These are phyloP conservation scores for Drosophila rubida DNA, from an alignment of 2,888 invertebrate species.

Conservation along the genomic window DNA sequence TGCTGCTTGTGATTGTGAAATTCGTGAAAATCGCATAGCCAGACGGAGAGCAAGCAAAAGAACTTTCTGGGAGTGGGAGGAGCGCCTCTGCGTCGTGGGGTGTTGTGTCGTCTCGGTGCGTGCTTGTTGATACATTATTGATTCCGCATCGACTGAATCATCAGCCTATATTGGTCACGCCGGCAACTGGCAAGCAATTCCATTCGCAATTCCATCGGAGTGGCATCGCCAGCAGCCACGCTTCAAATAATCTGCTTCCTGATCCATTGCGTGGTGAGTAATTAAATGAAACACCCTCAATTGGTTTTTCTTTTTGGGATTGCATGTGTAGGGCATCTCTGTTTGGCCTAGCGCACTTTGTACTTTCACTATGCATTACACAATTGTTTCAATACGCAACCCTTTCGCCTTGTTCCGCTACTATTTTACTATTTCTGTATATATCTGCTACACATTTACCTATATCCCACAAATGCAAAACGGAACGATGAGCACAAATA, in stretches of 20 bases:
- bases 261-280: conserved; percentile 25
- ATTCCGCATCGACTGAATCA: conserved; percentile 76
- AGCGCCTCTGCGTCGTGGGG: conserved; percentile 3
- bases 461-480: conserved; percentile 35
- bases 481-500: conserved; percentile 27
- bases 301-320: background rate
- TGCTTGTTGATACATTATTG: conserved; percentile 60
- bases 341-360: background rate
- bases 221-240: conserved; percentile 14
- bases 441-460: conserved; percentile 8
- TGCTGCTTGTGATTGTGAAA: conserved; percentile 34
- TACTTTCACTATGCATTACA: conserved; percentile 32
- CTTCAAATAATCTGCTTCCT: conserved; percentile 18
- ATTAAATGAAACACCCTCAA: background rate
- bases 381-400: conserved; percentile 53
- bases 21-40: conserved; percentile 42
- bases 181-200: conserved; percentile 9
- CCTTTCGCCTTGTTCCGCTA: conserved; percentile 10
- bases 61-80: conserved; percentile 16
- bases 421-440: conserved; percentile 19
- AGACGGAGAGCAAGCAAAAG: conserved; percentile 4
- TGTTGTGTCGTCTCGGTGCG: conserved; percentile 12
- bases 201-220: background rate
- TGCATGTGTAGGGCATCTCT: background rate
- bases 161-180: conserved; percentile 62